Conservation (phyloP, 2,113 vertebrate genomes). For the Mobula birostris region DNA sequence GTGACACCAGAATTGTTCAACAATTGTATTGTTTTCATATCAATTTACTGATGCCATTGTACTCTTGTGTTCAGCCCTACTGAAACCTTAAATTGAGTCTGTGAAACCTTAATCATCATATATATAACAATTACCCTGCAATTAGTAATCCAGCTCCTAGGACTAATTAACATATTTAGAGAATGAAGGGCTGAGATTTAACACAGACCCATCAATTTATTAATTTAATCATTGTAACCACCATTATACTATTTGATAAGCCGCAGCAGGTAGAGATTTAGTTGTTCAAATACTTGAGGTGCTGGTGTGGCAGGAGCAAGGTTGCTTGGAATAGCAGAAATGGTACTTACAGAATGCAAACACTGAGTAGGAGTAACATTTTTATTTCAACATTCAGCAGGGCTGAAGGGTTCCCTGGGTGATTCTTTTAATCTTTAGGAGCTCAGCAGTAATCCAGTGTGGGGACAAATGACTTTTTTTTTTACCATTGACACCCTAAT, state of each 20-base stretch:
- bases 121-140: not conserved
- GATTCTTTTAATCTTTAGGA: not conserved
- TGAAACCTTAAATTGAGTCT: not conserved
- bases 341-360: not conserved
- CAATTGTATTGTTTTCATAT: not conserved
- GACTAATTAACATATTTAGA: not conserved
- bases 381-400: not conserved
- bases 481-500: not conserved
- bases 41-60: not conserved
- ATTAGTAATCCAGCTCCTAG: not conserved
- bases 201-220: not conserved
- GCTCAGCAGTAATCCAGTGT: not conserved
- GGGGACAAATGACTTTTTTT: not conserved
- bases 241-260: not conserved
- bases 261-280: not conserved
- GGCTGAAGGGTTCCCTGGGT: not conserved
- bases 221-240: not conserved
- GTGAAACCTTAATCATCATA: not conserved
- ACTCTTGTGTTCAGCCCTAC: not conserved
- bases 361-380: not conserved
- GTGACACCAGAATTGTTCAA: not conserved
- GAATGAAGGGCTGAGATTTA: not conserved
- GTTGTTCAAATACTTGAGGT: not conserved
- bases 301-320: not conserved
- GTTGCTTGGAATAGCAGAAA: not conserved